Evolutionary conservation across 2,797 vertebrate species (phyloP), one percentile per base, ranked within the genome.

Genomic region (Rousettus madagascariensis): DNA sequence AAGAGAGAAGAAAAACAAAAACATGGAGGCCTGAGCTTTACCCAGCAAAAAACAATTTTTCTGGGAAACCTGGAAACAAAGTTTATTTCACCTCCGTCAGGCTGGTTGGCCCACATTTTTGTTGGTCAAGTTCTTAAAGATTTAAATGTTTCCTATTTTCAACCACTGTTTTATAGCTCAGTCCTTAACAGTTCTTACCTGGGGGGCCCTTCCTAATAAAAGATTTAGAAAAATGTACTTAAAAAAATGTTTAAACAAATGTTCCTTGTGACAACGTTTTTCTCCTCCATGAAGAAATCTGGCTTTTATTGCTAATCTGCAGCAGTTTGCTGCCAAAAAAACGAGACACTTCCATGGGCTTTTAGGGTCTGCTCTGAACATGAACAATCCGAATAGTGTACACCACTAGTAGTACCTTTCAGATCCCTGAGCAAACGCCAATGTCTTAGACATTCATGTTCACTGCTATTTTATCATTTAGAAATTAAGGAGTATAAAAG

Each of bases 11-110:
- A 0, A 0, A 82, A 71, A 91, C 89, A 97, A 90, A 90, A 97
- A 91, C 30, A 49, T 43, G 30, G 90, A 97, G 82, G 86, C 53
- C 61, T 15, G 38, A 94, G 38, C 43, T 41, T 15, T 46, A 94
- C 68, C 94, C 93, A 92, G 59, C 86, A 96, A 97, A 87, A 97
- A 97, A 91, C 46, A 77, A 13, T 55, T 69, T 88, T 95, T 98
- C 93, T 95, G 97, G 95, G 97, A 98, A 98, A 92, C 84, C 53
- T 92, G 91, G 55, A 94, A 85, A 65, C 1, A 49, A 83, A 63
- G 33, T 75, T 46, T 17, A 97, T 80, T 80, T 86, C 90, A 88
- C 61, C 49, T 96, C 36, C 46, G 24, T 78, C 78, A 75, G 55
- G 86, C 46, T 1, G 1, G 1, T 51, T 75, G 22, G 82, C 66